Evolutionary conservation across 2,113 vertebrate genomes (phyloP).

Genomic region (Nettapus auritus): DNA sequence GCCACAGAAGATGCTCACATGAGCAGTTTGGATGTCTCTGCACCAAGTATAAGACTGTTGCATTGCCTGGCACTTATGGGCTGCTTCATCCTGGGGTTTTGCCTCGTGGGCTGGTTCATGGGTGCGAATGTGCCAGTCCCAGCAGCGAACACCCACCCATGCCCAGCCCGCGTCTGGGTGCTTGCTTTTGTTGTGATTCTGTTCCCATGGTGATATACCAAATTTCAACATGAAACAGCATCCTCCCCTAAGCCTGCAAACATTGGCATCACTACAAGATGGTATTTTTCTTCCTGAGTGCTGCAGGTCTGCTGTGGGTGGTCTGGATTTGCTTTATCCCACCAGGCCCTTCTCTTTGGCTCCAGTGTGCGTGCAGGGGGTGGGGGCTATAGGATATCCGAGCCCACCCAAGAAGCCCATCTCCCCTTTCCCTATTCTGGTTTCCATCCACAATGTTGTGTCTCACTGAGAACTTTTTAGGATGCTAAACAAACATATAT

Average conservation of each 20-base stretch:
- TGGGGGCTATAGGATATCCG: not conserved
- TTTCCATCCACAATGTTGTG: not conserved
- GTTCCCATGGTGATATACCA: not conserved
- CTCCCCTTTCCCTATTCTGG: not conserved
- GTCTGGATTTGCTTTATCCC: not conserved
- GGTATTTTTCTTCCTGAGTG: not conserved
- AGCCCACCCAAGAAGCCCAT: not conserved
- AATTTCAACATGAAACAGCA: not conserved
- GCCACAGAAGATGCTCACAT: accelerated
- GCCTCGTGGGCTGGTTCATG: accelerated
- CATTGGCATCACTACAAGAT: accelerated
- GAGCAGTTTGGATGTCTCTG: not conserved
- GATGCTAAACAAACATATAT: not conserved
- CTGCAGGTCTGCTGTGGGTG: not conserved
- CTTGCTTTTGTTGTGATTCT: accelerated
- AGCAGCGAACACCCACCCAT: accelerated
- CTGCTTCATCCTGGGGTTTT: not conserved
- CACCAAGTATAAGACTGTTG: not conserved
- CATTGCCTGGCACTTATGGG: not conserved
- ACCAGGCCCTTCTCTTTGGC: not conserved
- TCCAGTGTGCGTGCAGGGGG: accelerated
- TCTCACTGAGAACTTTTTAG: not conserved
- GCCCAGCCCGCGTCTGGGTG: not conserved
- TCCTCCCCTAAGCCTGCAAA: not conserved
- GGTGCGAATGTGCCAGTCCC: not conserved